Evolutionary conservation across 2,888 invertebrate species (phyloP).

Genomic region (Euclidia mi): DNA sequence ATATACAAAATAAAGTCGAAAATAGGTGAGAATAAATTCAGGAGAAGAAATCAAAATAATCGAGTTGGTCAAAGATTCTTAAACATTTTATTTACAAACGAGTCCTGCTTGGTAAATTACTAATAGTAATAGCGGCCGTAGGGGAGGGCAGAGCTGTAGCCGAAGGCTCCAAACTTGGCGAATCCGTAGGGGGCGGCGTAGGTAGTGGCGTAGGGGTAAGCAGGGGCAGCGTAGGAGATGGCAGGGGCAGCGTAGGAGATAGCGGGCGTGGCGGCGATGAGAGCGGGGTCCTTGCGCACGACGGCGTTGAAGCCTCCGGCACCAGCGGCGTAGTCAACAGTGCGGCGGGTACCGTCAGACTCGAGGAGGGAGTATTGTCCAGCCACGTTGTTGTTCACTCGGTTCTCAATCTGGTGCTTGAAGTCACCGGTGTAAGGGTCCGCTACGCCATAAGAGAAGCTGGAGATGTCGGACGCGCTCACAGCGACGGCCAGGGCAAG

Average conservation of each 20-base stretch:
- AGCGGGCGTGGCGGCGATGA: constrained; percentile 61
- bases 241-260: constrained; percentile 39
- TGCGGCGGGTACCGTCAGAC: constrained; percentile 86
- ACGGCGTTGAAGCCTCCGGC: constrained; percentile 88
- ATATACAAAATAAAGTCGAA: no score
- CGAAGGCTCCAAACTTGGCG: constrained; percentile 17
- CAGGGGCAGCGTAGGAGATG: constrained; percentile 36
- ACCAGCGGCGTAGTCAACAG: constrained; percentile 88
- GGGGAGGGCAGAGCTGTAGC: constrained; percentile 48
- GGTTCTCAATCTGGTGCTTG: constrained; percentile 81
- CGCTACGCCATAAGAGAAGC: constrained; percentile 86
- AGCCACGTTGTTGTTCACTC: constrained; percentile 61
- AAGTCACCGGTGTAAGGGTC: constrained; percentile 87
- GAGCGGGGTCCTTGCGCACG: constrained; percentile 82
- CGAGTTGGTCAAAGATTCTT: no score
- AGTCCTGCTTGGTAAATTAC: constrained; percentile 11
- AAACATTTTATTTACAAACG: constrained; percentile 47
- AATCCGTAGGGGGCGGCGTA: constrained; percentile 43
- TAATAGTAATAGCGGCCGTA: constrained; percentile 52
- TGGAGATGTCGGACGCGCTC: constrained; percentile 69
- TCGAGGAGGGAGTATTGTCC: constrained; percentile 80
- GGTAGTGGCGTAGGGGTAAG: constrained; percentile 43
- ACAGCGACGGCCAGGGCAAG: constrained; percentile 67
- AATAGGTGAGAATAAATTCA: no score
- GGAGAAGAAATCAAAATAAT: no score